Evolutionary conservation across 2,888 invertebrate species (phyloP).

Genomic region (Ochropacha duplaris): DNA sequence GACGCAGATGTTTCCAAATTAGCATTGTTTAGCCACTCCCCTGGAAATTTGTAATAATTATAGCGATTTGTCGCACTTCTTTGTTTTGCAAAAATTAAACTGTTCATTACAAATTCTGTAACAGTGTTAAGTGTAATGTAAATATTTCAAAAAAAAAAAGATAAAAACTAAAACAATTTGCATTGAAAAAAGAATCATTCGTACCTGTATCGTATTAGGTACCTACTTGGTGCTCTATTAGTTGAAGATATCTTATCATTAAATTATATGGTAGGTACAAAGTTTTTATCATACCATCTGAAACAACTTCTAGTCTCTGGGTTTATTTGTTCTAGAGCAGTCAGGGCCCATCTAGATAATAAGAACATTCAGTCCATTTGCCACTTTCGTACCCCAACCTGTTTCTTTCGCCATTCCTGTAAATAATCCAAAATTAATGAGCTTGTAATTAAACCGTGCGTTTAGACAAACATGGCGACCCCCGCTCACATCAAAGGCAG

Average conservation of each 20-base stretch:
- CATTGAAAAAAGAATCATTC: no score
- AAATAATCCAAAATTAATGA: slow-evolving; percentile 81
- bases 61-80: slow-evolving; percentile 42
- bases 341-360: background rate
- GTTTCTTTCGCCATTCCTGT: slow-evolving; percentile 36
- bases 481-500: slow-evolving; percentile 70
- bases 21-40: slow-evolving; percentile 63
- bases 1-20: slow-evolving; percentile 66
- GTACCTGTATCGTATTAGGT: no score
- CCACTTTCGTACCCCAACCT: slow-evolving; percentile 9
- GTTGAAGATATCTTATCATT: no score
- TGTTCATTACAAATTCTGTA: background rate
- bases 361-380: slow-evolving; percentile 23
- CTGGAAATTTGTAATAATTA: slow-evolving; percentile 64
- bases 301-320: no score
- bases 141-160: slow-evolving; percentile 14
- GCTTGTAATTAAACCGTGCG: slow-evolving; percentile 74
- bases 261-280: no score
- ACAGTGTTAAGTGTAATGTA: background rate
- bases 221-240: no score
- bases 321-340: no score
- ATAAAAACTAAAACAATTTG: no score
- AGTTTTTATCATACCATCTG: no score
- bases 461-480: slow-evolving; percentile 74
- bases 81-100: slow-evolving; percentile 5